A percentile compares a stretch with the other conserved stretches of the same genome.
Conservation (phyloP, 2,888 invertebrate genomes). For the Gymnoscelis rufifasciata region DNA sequence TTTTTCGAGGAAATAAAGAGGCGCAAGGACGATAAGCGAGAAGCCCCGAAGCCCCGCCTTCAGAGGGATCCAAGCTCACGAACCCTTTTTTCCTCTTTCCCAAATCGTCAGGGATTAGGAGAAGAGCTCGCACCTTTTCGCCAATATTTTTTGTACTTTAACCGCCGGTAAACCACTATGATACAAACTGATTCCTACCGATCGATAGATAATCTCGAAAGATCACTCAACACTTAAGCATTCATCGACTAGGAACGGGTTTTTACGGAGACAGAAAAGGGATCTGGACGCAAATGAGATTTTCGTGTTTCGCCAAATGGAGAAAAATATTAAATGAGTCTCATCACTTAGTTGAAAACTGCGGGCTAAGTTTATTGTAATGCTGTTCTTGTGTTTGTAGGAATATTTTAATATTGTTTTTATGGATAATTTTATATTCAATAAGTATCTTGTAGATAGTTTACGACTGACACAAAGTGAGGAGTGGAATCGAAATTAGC, state of each 20-base stretch:
- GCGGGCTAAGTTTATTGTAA: conserved; percentile 1
- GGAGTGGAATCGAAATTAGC: too few relatives aligned
- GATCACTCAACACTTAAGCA: conserved; percentile 43
- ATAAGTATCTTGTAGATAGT: too few relatives aligned
- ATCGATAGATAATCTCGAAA: conserved; percentile 53
- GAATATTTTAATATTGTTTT: neutral
- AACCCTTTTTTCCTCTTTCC: conserved; percentile 75
- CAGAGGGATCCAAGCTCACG: conserved; percentile 53
- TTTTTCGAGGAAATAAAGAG: conserved; percentile 62
- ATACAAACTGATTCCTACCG: conserved; percentile 58
- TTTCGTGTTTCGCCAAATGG: conserved; percentile 39
- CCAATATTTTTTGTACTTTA: conserved; percentile 70
- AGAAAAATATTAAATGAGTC: conserved; percentile 26
- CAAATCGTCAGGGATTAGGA: conserved; percentile 75
- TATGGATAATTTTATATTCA: too few relatives aligned
- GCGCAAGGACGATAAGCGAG: conserved; percentile 56
- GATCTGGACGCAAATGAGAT: conserved; percentile 43
- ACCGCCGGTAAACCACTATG: conserved; percentile 55
- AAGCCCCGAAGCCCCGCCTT: conserved; percentile 48
- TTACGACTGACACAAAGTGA: too few relatives aligned
- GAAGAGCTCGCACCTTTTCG: conserved; percentile 69
- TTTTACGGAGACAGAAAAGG: conserved; percentile 38
- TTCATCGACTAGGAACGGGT: conserved; percentile 44
- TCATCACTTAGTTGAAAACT: conserved; percentile 12
- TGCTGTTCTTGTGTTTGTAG: neutral